Conservation (phyloP, 2,113 vertebrate genomes). For the Hylia prasina region DNA sequence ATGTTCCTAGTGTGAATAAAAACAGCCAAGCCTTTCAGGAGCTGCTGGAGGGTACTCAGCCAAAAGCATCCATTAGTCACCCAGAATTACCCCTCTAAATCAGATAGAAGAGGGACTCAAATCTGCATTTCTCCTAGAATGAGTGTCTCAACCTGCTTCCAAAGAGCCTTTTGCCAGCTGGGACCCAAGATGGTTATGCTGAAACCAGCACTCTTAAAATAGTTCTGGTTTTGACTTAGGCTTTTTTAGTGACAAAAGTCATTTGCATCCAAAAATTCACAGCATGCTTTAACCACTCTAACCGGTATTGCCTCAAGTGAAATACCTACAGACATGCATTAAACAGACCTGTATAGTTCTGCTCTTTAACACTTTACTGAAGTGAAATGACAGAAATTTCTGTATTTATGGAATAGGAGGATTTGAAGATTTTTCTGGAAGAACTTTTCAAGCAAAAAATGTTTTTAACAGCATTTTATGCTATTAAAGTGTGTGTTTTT, state of each 20-base stretch:
- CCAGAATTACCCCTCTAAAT: constrained; percentile 44
- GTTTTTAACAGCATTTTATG: background rate
- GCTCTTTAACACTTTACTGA: background rate
- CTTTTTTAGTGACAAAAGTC: background rate
- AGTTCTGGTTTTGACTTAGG: constrained; percentile 16
- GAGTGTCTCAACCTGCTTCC: constrained; percentile 1
- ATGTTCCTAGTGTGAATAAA: background rate
- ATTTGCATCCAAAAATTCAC: background rate
- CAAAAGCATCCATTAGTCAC: constrained; percentile 41
- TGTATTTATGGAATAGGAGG: background rate
- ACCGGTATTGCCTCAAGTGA: accelerated
- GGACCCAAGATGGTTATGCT: constrained; percentile 11
- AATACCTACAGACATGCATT: background rate
- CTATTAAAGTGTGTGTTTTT: background rate
- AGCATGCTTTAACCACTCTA: background rate
- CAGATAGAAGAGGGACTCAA: constrained; percentile 31
- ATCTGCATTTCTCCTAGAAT: background rate
- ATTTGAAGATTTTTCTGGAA: background rate
- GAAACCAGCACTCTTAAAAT: constrained; percentile 47
- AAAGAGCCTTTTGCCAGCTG: constrained; percentile 39
- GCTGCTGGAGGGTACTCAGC: constrained; percentile 36
- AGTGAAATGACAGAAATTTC: background rate
- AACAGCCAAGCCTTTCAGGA: constrained; percentile 25
- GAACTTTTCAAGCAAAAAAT: background rate
- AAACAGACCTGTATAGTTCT: background rate